Conservation (phyloP, 2,888 invertebrate species). For the Herminia tarsipennalis region DNA sequence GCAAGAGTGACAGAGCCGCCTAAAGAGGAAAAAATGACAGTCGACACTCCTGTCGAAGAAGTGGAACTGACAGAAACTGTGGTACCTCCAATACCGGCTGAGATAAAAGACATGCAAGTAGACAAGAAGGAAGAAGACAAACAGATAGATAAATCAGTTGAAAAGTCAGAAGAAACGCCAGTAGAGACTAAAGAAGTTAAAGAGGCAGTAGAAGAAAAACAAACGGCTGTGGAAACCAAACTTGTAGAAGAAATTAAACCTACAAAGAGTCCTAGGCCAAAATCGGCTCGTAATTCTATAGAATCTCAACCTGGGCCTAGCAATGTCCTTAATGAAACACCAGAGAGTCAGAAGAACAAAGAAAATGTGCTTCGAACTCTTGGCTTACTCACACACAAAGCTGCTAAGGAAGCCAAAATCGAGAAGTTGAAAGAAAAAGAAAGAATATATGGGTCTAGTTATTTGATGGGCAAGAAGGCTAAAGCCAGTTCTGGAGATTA, state of each 20-base stretch:
- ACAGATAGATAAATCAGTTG: not conserved
- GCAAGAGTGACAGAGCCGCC: slow-evolving; percentile 25
- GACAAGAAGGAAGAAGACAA: not conserved
- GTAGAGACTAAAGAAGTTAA: slow-evolving; percentile 22
- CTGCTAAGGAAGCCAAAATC: slow-evolving; percentile 89
- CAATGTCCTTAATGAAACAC: slow-evolving; percentile 78
- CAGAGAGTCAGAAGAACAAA: slow-evolving; percentile 88
- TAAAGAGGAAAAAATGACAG: slow-evolving; percentile 29
- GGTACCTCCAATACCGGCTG: slow-evolving; percentile 3
- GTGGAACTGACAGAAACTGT: slow-evolving; percentile 1
- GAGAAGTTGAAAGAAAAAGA: slow-evolving; percentile 84
- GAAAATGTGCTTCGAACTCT: slow-evolving; percentile 90
- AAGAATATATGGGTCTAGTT: slow-evolving; percentile 58
- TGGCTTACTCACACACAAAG: slow-evolving; percentile 90
- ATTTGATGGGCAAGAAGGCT: slow-evolving; percentile 59
- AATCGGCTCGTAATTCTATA: slow-evolving; percentile 39
- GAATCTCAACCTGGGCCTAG: slow-evolving; percentile 68
- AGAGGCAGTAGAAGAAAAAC: slow-evolving; percentile 36
- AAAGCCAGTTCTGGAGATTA: slow-evolving; percentile 82
- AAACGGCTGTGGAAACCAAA: slow-evolving; percentile 39
- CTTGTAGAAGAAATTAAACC: slow-evolving; percentile 35
- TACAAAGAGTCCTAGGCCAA: slow-evolving; percentile 37
- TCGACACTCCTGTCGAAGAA: slow-evolving; percentile 14
- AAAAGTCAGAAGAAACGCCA: slow-evolving; percentile 11
- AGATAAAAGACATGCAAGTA: slow-evolving; percentile 9